Percentiles rank a stretch among this genome's conserved stretches.
These are phyloP conservation scores for Merluccius polli DNA, from an alignment of 2,797 vertebrate genomes.

Conservation along the genomic window DNA sequence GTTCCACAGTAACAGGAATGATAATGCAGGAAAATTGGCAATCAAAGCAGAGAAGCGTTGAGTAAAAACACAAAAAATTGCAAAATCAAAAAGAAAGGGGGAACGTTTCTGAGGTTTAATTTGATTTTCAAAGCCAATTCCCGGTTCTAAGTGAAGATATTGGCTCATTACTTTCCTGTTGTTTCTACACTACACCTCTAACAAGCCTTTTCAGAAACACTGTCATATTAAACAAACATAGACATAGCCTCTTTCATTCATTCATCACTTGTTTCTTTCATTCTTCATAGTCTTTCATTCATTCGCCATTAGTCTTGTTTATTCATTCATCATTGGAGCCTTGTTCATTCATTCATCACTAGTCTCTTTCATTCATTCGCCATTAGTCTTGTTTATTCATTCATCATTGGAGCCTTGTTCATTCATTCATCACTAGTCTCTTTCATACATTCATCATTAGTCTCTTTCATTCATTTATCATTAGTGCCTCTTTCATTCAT, in stretches of 20 bases:
- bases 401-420: too few relatives aligned
- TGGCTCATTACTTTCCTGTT: conserved; percentile 27
- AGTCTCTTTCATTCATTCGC: too few relatives aligned
- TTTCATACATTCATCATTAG: too few relatives aligned
- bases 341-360: too few relatives aligned
- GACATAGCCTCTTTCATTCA: too few relatives aligned
- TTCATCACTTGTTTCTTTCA: neutral
- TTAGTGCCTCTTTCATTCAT: too few relatives aligned
- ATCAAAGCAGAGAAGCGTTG: neutral
- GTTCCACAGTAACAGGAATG: neutral
- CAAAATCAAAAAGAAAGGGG: neutral
- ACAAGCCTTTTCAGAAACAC: conserved; percentile 24
- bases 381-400: too few relatives aligned
- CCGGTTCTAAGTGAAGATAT: neutral
- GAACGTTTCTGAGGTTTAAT: neutral
- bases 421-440: neutral
- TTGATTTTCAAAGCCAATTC: neutral
- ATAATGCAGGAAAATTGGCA: conserved; percentile 2
- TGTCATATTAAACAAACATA: too few relatives aligned
- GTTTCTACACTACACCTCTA: conserved; percentile 14
- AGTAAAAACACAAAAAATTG: too few relatives aligned
- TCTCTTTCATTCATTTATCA: too few relatives aligned
- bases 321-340: too few relatives aligned
- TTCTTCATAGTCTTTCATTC: neutral
- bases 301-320: neutral